A percentile compares a stretch with the other conserved stretches of the same genome.
Conservation (phyloP, 2,113 vertebrate species). For the Silurus glanis region DNA sequence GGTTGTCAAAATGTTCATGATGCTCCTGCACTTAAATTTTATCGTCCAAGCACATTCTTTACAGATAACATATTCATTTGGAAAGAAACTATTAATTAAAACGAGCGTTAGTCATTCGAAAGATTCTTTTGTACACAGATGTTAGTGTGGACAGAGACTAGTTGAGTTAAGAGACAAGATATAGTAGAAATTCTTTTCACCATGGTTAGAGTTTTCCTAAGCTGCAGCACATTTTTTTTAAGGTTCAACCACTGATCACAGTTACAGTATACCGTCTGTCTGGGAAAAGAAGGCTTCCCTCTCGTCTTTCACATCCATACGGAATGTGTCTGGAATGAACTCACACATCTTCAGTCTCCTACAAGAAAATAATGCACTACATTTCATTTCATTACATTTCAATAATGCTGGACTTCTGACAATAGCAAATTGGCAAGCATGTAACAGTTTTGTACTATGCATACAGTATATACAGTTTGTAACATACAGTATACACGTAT, state of each 20-base stretch:
- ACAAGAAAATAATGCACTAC: background rate
- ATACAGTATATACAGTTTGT: background rate
- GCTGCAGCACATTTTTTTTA: background rate
- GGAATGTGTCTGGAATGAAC: slow-evolving; percentile 84
- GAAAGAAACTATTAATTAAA: background rate
- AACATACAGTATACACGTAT: background rate
- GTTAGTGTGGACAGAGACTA: background rate
- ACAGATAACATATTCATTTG: background rate
- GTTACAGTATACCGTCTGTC: slow-evolving; percentile 72
- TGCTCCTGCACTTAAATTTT: background rate
- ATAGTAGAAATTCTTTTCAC: background rate
- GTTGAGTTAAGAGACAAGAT: background rate
- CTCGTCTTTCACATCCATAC: slow-evolving; percentile 80
- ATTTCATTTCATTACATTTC: background rate
- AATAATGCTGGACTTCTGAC: background rate
- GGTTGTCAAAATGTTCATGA: background rate
- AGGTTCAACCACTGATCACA: background rate
- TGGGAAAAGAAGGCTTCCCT: slow-evolving; percentile 78
- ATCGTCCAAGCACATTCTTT: background rate
- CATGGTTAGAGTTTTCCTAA: background rate
- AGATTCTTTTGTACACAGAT: background rate
- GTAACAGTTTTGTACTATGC: background rate
- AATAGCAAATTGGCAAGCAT: background rate
- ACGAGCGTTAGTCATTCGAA: background rate
- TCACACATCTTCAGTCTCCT: slow-evolving; percentile 82